Percentiles rank a stretch among this genome's conserved stretches.
Evolutionary conservation across 2,797 vertebrate genomes (phyloP).

Genomic region (Microhierax caerulescens): DNA sequence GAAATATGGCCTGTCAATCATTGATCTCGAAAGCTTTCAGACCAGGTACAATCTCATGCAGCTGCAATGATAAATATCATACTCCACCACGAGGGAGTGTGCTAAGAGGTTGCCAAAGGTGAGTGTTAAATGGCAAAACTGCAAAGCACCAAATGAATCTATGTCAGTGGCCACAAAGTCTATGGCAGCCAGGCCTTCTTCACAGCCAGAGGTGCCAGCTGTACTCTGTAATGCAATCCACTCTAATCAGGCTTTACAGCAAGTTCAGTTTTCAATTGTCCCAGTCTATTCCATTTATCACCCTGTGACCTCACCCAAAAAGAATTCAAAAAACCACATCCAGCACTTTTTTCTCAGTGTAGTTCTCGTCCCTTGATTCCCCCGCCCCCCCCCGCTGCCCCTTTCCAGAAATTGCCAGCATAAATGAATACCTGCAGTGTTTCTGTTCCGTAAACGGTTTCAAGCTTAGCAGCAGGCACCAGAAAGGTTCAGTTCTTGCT

Average conservation of each 20-base stretch:
- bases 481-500: slow-evolving; percentile 11
- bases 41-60: neutral
- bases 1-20: neutral
- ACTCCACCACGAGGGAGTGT: neutral
- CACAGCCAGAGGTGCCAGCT: neutral
- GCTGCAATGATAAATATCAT: neutral
- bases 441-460: slow-evolving; percentile 27
- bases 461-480: slow-evolving; percentile 17
- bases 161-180: slow-evolving; percentile 1
- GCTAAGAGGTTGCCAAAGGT: neutral
- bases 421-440: slow-evolving; percentile 24
- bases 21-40: neutral
- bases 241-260: neutral
- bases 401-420: neutral
- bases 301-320: neutral
- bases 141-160: neutral
- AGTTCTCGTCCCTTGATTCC: neutral
- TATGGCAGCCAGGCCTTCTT: neutral
- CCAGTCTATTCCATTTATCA: neutral
- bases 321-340: neutral
- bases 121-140: neutral
- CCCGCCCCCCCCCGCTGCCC: no score
- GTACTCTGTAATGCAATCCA: neutral
- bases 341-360: neutral
- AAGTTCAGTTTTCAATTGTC: slow-evolving; percentile 21